Conservation (phyloP, 2,797 vertebrate genomes). For the Prionace glauca region DNA sequence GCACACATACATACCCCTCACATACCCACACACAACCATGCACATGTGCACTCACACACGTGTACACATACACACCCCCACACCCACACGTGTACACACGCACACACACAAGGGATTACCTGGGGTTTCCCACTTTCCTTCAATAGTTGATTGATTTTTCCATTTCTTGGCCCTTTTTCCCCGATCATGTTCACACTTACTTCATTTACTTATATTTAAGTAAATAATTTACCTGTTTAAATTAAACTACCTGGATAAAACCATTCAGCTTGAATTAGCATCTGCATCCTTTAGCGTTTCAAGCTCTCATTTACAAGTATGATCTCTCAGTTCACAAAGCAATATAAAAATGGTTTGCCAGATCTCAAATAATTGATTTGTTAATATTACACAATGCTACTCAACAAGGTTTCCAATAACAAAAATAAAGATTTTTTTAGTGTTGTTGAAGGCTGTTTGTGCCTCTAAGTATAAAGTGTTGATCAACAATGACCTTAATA, state of each 20-base stretch:
- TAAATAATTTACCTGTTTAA: not conserved
- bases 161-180: not conserved
- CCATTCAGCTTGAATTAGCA: constrained; percentile 1
- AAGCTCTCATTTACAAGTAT: not conserved
- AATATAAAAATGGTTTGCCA: not conserved
- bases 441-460: not conserved
- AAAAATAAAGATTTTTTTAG: not conserved
- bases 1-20: too few species aligned
- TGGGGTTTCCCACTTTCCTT: not conserved
- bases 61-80: too few species aligned
- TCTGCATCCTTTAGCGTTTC: not conserved
- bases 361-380: not conserved
- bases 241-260: not conserved
- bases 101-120: not conserved
- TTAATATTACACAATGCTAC: not conserved
- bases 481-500: not conserved
- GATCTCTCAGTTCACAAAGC: not conserved
- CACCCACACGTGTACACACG: too few species aligned
- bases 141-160: not conserved
- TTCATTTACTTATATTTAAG: not conserved
- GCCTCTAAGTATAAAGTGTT: not conserved
- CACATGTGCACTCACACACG: too few species aligned
- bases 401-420: not conserved
- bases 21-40: too few species aligned
- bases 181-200: not conserved